Conservation (phyloP, 2,797 vertebrate species). For the Esox lucius region DNA sequence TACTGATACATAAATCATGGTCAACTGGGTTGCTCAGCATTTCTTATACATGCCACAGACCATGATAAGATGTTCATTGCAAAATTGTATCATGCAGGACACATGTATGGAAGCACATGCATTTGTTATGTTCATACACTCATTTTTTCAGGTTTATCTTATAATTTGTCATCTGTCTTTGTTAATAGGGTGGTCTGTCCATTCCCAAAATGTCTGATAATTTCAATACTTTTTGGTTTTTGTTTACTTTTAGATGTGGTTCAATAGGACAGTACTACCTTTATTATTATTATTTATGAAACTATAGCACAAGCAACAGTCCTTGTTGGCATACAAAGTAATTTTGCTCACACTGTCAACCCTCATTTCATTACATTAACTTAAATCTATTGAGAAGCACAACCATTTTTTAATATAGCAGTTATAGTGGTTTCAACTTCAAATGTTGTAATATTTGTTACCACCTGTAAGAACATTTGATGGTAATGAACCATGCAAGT, state of each 20-base stretch:
- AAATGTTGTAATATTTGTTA: not conserved
- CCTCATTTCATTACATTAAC: not conserved
- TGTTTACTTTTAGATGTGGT: not conserved
- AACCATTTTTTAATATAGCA: not conserved
- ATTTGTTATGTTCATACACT: no score
- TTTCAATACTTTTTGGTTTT: not conserved
- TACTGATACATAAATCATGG: no score
- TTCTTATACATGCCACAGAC: no score
- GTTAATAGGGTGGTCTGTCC: not conserved
- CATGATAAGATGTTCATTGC: no score
- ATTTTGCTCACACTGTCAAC: not conserved
- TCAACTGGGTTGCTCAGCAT: no score
- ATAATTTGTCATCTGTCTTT: no score
- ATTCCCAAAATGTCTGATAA: not conserved
- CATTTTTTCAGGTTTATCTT: no score
- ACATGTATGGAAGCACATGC: no score
- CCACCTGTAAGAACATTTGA: not conserved
- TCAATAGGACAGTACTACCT: not conserved
- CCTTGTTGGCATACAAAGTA: not conserved
- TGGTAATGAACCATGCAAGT: not conserved
- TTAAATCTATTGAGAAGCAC: constrained; percentile 1
- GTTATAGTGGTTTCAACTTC: not conserved
- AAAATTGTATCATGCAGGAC: no score
- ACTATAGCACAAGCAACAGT: not conserved
- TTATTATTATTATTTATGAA: not conserved